Evolutionary conservation across 2,113 vertebrate species (phyloP), one percentile per base, ranked within the genome.

Genomic region (Pachycephala philippinensis): DNA sequence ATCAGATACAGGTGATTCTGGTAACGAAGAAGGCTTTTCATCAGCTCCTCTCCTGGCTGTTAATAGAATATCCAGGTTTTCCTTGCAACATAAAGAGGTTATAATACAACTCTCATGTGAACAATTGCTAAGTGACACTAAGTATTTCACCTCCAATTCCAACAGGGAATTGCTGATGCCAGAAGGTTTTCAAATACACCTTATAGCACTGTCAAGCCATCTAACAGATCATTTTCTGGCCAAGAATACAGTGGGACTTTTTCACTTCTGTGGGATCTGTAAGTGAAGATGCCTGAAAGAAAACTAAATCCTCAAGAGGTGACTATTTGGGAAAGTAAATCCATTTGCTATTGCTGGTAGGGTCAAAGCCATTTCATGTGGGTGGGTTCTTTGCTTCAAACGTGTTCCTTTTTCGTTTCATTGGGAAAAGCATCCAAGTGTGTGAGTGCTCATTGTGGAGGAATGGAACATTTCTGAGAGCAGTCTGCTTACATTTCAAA

Each of bases 61-160:
- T 95, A 96, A 96, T 80, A 82, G 80, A 93, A 94, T 95, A 70
- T 64, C 84, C 80, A 64, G 86, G 74, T 87, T 80, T 84, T 90
- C 80, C 82, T 52, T 52, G 15, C 31, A 44, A 8, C 18, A 44
- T 50, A 80, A 95, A 84, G 94, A 74, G 78, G 22, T 74, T 69
- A 33, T 89, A 81, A 90, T 76, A 74, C 77, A 93, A 87, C 33
- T 75, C 74, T 94, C 40, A 14, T 76, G 61, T 82, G 93, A 95
- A 97, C 90, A 96, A 96, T 88, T 96, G 87, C 66, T 71, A 49
- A 89, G 85, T 93, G 71, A 95, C 87, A 94, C 57, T 80, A 64
- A 78, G 52, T 84, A 59, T 82, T 96, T 97, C 92, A 92, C 44
- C 92, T 69, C 87, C 68, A 91, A 42, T 61, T 79, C 87, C 87